Conservation (phyloP, 1,140 invertebrate genomes). For the Leptonema lineaticorne region DNA sequence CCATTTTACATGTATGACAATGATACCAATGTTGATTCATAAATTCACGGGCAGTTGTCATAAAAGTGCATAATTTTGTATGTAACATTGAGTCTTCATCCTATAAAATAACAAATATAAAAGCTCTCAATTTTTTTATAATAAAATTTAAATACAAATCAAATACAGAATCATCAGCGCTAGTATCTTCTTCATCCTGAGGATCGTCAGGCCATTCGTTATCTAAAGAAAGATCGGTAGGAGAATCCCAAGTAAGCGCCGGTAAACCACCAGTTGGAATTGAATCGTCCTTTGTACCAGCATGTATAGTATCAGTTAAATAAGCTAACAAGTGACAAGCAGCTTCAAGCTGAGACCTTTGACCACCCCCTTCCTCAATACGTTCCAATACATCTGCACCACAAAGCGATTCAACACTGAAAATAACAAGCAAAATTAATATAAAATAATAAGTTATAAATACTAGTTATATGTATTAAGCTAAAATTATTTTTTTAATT, state of each 20-base stretch:
- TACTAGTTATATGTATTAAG: not conserved
- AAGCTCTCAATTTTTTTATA: too few species aligned
- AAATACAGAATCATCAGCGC: conserved; percentile 87
- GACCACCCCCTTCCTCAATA: conserved; percentile 56
- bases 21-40: conserved; percentile 99
- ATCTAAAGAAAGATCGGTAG: conserved; percentile 71
- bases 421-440: conserved; percentile 50
- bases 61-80: conserved; percentile 96
- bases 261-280: conserved; percentile 64
- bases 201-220: conserved; percentile 83
- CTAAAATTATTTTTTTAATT: not conserved
- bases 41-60: conserved; percentile 95
- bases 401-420: conserved; percentile 57
- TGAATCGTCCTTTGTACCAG: conserved; percentile 49
- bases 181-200: conserved; percentile 88
- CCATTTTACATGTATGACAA: conserved; percentile 97
- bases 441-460: conserved; percentile 53
- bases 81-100: conserved; percentile 90
- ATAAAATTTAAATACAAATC: conserved; percentile 44
- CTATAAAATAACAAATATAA: conserved; percentile 45
- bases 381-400: conserved; percentile 51
- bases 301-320: conserved; percentile 67
- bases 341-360: conserved; percentile 68
- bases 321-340: conserved; percentile 78
- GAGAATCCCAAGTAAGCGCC: conserved; percentile 73